These are phyloP conservation scores for Leucania comma DNA, from an alignment of 2,888 invertebrate species.

Conservation along the genomic window DNA sequence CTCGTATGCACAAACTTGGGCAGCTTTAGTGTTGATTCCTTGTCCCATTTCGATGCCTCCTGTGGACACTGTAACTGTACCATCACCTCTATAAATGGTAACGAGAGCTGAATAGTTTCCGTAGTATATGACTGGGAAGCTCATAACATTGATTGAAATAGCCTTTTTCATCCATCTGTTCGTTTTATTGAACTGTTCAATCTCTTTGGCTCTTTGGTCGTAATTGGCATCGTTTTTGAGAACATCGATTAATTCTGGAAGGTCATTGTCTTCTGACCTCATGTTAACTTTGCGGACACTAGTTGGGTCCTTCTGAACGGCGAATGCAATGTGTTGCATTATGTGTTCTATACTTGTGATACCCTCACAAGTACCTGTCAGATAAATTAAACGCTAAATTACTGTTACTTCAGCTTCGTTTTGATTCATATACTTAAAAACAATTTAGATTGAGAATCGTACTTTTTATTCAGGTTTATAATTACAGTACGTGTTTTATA, in stretches of 20 bases:
- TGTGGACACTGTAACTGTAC: constrained; percentile 92
- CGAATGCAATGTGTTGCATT: constrained; percentile 93
- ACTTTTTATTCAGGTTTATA: background rate
- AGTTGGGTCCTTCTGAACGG: constrained; percentile 90
- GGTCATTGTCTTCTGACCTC: constrained; percentile 80
- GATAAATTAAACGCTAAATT: background rate
- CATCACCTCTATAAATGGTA: constrained; percentile 93
- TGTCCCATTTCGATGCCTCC: constrained; percentile 95
- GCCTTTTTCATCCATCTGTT: constrained; percentile 95
- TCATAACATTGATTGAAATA: constrained; percentile 92
- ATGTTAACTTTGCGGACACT: constrained; percentile 91
- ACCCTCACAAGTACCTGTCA: constrained; percentile 90
- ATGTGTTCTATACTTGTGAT: constrained; percentile 91
- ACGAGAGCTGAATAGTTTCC: constrained; percentile 91
- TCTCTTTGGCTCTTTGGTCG: constrained; percentile 84
- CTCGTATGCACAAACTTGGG: constrained; percentile 94
- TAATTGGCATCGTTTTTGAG: constrained; percentile 90
- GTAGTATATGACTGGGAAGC: constrained; percentile 90
- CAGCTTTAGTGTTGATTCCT: constrained; percentile 95
- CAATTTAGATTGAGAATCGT: background rate
- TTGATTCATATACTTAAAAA: background rate
- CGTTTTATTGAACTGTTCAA: constrained; percentile 90
- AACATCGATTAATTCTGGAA: constrained; percentile 89
- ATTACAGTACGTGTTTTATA: too few relatives aligned
- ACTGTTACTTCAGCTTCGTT: background rate